These are phyloP conservation scores for Agrypnia vestita DNA, from an alignment of 1,140 invertebrate genomes.

Conservation along the genomic window DNA sequence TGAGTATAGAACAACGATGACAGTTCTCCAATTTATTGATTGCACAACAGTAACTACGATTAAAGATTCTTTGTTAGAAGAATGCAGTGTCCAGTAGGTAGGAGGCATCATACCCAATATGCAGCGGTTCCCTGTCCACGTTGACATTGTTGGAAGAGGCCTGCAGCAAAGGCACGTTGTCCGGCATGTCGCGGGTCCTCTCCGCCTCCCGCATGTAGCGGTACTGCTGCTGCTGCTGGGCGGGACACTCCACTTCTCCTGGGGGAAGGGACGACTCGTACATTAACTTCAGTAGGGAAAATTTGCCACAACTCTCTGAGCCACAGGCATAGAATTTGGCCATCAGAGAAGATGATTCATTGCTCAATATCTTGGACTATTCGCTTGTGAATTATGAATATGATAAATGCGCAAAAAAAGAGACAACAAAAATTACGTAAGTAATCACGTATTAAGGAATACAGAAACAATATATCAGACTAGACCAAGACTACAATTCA, in stretches of 20 bases:
- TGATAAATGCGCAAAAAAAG: no score
- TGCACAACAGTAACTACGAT: no score
- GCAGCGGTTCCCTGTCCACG: conserved; percentile 86
- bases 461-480: no score
- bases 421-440: neutral
- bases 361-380: no score
- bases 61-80: no score
- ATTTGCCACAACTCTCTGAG: no score
- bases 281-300: no score
- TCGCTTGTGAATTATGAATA: no score
- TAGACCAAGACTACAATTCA: conserved; percentile 58
- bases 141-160: conserved; percentile 88
- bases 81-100: neutral
- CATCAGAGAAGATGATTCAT: no score
- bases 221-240: conserved; percentile 85
- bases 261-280: conserved; percentile 38
- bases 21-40: no score
- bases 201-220: conserved; percentile 85
- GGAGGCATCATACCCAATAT: conserved; percentile 85
- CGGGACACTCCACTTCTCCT: conserved; percentile 80
- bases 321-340: no score
- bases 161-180: conserved; percentile 73
- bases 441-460: neutral
- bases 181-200: conserved; percentile 65
- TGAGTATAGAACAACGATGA: no score